Evolutionary conservation across 2,888 invertebrate genomes (phyloP).

Genomic region (Drosophila histrio): DNA sequence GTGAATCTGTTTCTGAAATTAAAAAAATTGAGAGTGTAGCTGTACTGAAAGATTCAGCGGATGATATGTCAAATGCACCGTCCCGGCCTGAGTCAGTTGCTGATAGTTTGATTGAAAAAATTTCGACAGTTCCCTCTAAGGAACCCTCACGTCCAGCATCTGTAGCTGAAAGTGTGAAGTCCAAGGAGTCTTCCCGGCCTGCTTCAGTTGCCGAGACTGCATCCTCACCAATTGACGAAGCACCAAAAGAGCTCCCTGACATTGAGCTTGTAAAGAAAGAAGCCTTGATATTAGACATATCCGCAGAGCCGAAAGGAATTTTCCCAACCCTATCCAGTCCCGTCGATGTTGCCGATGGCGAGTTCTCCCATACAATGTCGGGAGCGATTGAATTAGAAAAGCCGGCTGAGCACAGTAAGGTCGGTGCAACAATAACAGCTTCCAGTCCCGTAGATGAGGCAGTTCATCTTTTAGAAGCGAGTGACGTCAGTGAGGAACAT

Average conservation of each 20-base stretch:
- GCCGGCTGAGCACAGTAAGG: conserved; percentile 48
- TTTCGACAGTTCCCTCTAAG: conserved; percentile 15
- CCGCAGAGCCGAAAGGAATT: conserved; percentile 15
- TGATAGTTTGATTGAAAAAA: conserved; percentile 5
- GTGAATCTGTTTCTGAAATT: no score
- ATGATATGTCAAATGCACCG: conserved; percentile 32
- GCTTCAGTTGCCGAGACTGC: conserved; percentile 54
- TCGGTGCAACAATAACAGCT: conserved; percentile 54
- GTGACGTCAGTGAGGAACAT: conserved; percentile 44
- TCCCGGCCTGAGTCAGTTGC: conserved; percentile 40
- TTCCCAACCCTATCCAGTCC: conserved; percentile 69
- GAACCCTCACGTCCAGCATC: conserved; percentile 36
- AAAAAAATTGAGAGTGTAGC: conserved; percentile 27
- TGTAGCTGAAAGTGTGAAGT: conserved; percentile 30
- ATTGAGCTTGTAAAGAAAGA: conserved; percentile 15
- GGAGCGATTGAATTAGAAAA: conserved; percentile 46
- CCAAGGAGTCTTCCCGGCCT: conserved; percentile 35
- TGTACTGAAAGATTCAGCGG: conserved; percentile 25
- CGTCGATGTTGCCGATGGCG: conserved; percentile 72
- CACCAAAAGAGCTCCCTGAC: conserved; percentile 37
- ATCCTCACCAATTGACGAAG: conserved; percentile 80
- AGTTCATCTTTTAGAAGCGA: conserved; percentile 23
- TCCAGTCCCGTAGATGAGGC: conserved; percentile 73
- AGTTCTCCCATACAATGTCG: conserved; percentile 40
- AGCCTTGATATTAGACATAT: conserved; percentile 34